Evolutionary conservation across 2,797 vertebrate genomes (phyloP).

Genomic region (Hyperoplus immaculatus): DNA sequence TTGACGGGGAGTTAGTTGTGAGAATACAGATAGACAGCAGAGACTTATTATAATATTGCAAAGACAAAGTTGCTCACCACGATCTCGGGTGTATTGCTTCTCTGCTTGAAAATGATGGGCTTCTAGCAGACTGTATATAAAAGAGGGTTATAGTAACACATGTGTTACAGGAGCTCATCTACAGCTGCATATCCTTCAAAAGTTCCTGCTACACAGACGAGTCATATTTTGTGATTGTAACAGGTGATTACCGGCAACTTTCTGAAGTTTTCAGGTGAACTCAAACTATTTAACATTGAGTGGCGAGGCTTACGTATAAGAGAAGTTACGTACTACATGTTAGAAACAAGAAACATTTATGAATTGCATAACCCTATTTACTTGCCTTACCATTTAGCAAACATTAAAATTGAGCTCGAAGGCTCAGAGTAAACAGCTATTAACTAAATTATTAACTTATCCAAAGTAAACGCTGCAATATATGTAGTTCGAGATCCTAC

Average conservation of each 20-base stretch:
- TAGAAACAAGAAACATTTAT: background rate
- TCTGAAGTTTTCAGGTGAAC: slow-evolving; percentile 20
- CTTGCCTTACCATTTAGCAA: background rate
- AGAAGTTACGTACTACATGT: background rate
- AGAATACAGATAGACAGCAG: slow-evolving; percentile 19
- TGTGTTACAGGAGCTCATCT: slow-evolving; percentile 27
- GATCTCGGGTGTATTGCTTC: background rate
- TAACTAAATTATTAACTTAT: background rate
- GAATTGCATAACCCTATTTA: background rate
- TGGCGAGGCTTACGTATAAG: background rate
- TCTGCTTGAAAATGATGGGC: slow-evolving; percentile 2
- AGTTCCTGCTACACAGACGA: slow-evolving; percentile 2
- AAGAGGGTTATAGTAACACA: slow-evolving; percentile 12
- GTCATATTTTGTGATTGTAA: slow-evolving; percentile 24
- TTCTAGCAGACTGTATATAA: too few relatives aligned
- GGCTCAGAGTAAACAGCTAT: too few relatives aligned
- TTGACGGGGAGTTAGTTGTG: slow-evolving; percentile 12
- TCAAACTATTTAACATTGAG: slow-evolving; percentile 15
- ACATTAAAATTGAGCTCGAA: background rate
- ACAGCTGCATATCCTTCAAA: slow-evolving; percentile 13
- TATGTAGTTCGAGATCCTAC: background rate
- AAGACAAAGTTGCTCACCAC: slow-evolving; percentile 11
- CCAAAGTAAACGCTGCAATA: background rate
- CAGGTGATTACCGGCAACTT: slow-evolving; percentile 24
- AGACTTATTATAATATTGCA: slow-evolving; percentile 31